Evolutionary conservation across 2,113 vertebrate genomes (phyloP), one percentile per base, ranked within the genome.

Genomic region (Pteruthius melanotis): DNA sequence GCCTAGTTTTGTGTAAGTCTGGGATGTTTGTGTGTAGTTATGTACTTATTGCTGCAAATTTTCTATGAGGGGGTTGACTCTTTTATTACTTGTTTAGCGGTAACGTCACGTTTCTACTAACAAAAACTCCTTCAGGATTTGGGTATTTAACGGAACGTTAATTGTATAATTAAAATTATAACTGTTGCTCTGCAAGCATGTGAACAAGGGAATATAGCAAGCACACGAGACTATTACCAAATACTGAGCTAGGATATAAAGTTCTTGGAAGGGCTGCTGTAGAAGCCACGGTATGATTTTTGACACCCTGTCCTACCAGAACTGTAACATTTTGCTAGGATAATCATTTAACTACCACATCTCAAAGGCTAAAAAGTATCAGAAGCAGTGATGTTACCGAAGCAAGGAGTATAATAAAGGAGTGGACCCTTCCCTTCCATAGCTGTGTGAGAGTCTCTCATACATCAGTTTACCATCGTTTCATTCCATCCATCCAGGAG

Each of bases 71-170:
- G 99, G 99, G 99, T 99, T 99, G 98, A 99, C 99, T 99, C 99
- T 99, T 99, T 99, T 99, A 99, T 99, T 99, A 99, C 99, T 99
- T 98, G 98, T 99, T 99, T 99, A 99, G 98, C 97, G 99, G 99
- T 99, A 99, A 99, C 99, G 99, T 99, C 99, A 99, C 99, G 98
- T 98, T 98, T 98, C 98, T 98, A 98, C 98, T 98, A 99, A 98
- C 98, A 98, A 98, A 98, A 98, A 98, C 97, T 98, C 97, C 98
- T 98, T 98, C 97, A 98, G 98, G 98, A 97, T 98, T 98, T 97
- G 96, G 97, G 97, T 97, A 97, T 95, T 98, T 97, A 97, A 96
- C 4, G 95, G 97, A 97, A 95, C 44, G 89, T 96, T 98, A 98
- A 98, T 98, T 98, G 98, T 97, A 96, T 96, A 97, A 97, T 96